phyloP scores from a whole-genome alignment of 2,888 invertebrate species.

The Octonoba sinensis region DNA sequence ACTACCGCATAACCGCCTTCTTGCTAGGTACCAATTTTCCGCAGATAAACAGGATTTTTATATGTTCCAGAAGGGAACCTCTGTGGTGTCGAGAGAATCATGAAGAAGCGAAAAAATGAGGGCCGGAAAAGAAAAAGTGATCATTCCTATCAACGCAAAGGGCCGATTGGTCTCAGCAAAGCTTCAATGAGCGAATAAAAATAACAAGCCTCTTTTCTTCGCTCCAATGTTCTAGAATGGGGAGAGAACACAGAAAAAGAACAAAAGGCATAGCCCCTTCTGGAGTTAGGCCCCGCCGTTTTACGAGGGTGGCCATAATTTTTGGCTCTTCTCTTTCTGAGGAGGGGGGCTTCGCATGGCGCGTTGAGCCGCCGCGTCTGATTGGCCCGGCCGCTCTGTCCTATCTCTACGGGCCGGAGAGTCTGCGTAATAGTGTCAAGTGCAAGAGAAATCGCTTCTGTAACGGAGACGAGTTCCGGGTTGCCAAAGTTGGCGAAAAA shows the following conservation, averaged over 20 bases:
- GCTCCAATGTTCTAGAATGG: no score
- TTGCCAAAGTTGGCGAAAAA: slow-evolving; percentile 23
- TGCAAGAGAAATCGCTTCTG: slow-evolving; percentile 61
- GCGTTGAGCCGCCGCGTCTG: slow-evolving; percentile 25
- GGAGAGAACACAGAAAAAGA: slow-evolving; percentile 3
- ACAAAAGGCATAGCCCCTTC: not conserved
- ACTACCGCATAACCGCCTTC: no score
- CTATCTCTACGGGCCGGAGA: slow-evolving; percentile 38
- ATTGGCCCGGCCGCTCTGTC: slow-evolving; percentile 23
- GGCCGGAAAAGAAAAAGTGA: no score
- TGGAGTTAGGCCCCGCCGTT: not conserved
- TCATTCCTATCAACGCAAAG: no score
- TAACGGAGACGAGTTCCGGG: slow-evolving; percentile 21
- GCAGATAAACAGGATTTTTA: no score
- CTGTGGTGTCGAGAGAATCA: no score
- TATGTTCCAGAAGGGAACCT: no score
- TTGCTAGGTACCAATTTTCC: no score
- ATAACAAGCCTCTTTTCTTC: no score
- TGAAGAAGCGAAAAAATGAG: no score
- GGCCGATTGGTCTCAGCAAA: no score
- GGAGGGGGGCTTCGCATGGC: slow-evolving; percentile 32
- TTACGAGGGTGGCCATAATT: slow-evolving; percentile 26
- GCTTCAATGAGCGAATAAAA: no score
- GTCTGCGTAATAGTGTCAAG: slow-evolving; percentile 57
- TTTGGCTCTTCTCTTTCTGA: slow-evolving; percentile 21